Percentiles rank a stretch among this genome's conserved stretches.
Conservation (phyloP, 2,888 invertebrate species). For the Keiferia lycopersicella region DNA sequence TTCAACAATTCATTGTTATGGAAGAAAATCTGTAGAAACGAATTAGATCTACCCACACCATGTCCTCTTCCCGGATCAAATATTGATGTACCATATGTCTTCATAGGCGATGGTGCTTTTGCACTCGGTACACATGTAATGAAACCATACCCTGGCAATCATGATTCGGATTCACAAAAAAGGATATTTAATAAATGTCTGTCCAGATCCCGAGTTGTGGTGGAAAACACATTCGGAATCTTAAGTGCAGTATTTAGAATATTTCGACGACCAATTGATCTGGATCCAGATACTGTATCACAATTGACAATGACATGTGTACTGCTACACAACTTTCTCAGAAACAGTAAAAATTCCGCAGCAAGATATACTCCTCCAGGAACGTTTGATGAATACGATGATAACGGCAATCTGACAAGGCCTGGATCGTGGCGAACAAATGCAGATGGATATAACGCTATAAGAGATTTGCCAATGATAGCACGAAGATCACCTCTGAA, state of each 20-base stretch:
- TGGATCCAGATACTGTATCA: constrained; percentile 30
- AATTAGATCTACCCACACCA: constrained; percentile 31
- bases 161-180: constrained; percentile 26
- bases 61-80: constrained; percentile 31
- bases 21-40: constrained; percentile 28
- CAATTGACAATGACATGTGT: constrained; percentile 35
- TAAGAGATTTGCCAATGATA: constrained; percentile 34
- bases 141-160: constrained; percentile 34
- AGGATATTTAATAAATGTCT: constrained; percentile 29
- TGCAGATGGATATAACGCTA: constrained; percentile 32
- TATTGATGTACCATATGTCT: constrained; percentile 32
- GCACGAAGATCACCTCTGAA: constrained; percentile 35
- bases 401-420: constrained; percentile 22
- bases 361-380: constrained; percentile 30
- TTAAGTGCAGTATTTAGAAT: constrained; percentile 34
- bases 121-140: constrained; percentile 32
- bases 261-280: constrained; percentile 31
- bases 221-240: constrained; percentile 38
- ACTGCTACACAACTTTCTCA: constrained; percentile 36
- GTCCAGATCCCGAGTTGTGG: constrained; percentile 32
- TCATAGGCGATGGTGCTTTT: constrained; percentile 36
- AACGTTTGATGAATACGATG: constrained; percentile 30
- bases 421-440: constrained; percentile 34
- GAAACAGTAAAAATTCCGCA: constrained; percentile 33
- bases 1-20: constrained; percentile 31